These are phyloP conservation scores for Callinectes sapidus DNA, from an alignment of 2,888 invertebrate species.

Conservation along the genomic window DNA sequence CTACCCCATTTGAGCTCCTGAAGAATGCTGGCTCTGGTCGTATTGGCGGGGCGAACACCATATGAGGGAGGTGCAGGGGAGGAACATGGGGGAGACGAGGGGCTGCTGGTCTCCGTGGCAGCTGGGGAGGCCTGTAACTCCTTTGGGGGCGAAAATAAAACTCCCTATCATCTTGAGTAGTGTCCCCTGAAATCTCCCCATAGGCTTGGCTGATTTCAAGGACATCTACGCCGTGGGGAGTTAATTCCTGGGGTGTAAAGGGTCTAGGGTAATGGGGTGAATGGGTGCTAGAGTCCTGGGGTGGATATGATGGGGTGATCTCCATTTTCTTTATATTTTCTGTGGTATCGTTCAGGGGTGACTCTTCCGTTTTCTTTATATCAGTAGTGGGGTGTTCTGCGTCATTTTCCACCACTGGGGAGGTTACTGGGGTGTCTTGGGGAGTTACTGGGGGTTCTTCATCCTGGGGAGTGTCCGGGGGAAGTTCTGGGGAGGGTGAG, in stretches of 20 bases:
- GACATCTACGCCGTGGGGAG: not conserved
- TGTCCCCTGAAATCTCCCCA: not conserved
- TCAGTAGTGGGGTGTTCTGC: not conserved
- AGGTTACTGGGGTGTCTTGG: not conserved
- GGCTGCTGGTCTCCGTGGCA: not conserved
- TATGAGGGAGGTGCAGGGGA: not conserved
- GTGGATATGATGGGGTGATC: not conserved
- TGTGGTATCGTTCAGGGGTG: not conserved
- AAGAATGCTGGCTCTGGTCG: not conserved
- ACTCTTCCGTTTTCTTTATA: not conserved
- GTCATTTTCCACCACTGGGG: not conserved
- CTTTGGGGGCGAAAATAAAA: not conserved
- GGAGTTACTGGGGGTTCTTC: not conserved
- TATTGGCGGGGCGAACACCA: slow-evolving; percentile 8
- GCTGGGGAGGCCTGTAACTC: not conserved
- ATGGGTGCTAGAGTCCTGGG: not conserved
- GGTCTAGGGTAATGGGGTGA: not conserved
- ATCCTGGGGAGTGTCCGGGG: not conserved
- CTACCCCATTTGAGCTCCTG: not conserved
- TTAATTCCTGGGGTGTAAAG: not conserved
- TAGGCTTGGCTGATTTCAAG: not conserved
- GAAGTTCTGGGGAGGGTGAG: not conserved
- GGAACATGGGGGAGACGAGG: not conserved
- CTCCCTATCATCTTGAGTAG: not conserved
- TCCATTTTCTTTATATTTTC: not conserved